phyloP scores from a whole-genome alignment of 2,113 vertebrate species.

The Alligator sinensis region DNA sequence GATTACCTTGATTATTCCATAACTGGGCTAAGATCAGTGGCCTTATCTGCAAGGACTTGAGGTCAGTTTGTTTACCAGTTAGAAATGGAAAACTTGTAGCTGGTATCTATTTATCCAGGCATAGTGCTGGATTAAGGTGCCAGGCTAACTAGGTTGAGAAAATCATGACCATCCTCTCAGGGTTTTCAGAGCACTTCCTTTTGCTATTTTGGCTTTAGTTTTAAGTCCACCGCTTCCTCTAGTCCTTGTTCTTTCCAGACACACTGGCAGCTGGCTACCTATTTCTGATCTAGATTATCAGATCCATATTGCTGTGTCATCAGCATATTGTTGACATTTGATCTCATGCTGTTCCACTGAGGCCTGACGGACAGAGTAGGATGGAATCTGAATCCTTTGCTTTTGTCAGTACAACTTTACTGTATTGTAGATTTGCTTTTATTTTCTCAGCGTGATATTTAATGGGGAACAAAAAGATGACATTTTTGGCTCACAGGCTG shows the following conservation, averaged over 20 bases:
- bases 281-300: slow-evolving; percentile 45
- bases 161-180: not conserved
- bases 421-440: slow-evolving; percentile 26
- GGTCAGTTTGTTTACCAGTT: not conserved
- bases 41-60: not conserved
- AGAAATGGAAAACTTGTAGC: not conserved
- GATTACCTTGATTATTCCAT: not conserved
- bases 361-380: not conserved
- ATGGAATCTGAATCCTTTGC: slow-evolving; percentile 14
- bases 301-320: slow-evolving; percentile 41
- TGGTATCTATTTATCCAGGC: not conserved
- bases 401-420: slow-evolving; percentile 51
- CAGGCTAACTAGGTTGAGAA: not conserved
- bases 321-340: slow-evolving; percentile 65
- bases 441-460: slow-evolving; percentile 23
- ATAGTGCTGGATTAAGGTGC: not conserved
- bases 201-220: slow-evolving; percentile 10
- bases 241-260: slow-evolving; percentile 53
- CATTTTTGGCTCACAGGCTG: slow-evolving; percentile 16
- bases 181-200: not conserved
- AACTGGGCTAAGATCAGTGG: not conserved
- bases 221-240: slow-evolving; percentile 24
- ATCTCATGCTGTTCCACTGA: slow-evolving; percentile 2
- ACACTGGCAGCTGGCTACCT: slow-evolving; percentile 55
- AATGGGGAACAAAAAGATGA: slow-evolving; percentile 19